phyloP scores from a whole-genome alignment of 2,113 vertebrate species.

The Tauraco erythrolophus region DNA sequence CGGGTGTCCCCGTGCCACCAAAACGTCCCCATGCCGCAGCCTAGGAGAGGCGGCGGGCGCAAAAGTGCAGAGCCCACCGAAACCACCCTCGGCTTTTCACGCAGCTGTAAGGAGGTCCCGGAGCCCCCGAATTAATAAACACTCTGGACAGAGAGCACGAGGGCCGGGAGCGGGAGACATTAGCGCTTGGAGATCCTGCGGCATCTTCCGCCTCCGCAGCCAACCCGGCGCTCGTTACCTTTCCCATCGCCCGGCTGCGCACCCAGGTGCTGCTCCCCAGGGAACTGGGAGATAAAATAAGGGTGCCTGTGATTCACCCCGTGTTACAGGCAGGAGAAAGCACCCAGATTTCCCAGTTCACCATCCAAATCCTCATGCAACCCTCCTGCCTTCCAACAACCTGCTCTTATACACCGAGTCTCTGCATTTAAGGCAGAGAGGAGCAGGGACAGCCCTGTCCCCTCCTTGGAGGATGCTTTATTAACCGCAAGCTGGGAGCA shows the following conservation, averaged over 20 bases:
- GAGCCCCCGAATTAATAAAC: background rate
- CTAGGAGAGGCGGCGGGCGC: background rate
- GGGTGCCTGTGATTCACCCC: background rate
- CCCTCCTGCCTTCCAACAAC: background rate
- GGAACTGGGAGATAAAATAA: background rate
- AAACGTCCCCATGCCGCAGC: background rate
- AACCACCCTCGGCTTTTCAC: background rate
- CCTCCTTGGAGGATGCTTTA: background rate
- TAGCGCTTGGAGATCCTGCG: fast-evolving
- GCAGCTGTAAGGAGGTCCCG: fast-evolving
- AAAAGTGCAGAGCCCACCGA: background rate
- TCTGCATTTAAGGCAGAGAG: background rate
- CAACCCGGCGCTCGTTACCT: fast-evolving
- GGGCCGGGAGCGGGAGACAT: fast-evolving
- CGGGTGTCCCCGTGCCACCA: background rate
- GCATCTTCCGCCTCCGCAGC: background rate
- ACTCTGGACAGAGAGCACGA: fast-evolving
- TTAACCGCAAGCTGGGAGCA: background rate
- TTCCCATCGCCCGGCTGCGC: fast-evolving
- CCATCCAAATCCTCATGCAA: background rate
- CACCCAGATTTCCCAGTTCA: background rate
- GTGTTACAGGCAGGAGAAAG: background rate
- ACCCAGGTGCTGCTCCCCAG: background rate
- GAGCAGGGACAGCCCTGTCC: background rate
- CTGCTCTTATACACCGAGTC: background rate